Base-by-base conservation (phyloP, 1,140 invertebrate species). In the Trichomalopsis sarcophagae region DNA sequence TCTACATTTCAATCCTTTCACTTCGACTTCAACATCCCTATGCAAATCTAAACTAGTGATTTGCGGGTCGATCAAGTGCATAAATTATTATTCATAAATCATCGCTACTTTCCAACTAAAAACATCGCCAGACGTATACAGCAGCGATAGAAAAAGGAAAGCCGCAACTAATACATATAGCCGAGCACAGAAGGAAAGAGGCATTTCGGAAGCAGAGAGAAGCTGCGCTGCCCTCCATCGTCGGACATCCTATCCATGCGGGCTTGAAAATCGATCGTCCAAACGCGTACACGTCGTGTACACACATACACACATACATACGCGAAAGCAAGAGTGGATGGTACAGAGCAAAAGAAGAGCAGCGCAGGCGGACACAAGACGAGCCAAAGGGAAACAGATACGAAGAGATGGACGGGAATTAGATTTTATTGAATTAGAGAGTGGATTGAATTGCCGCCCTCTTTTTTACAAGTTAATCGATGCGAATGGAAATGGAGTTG, bases 391-490 rank as follows among this genome's bases (percentile, higher is more conserved):
- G 40, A 84, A 78, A 71, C 68, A 50, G 36, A 71, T 10, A 14
- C 85, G 86, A 75, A 74, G 33, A 79, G 47, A 86, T 81, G 84
- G 82, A 86, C 82, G 75, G 55, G 74, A 47, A 82, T 82, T 87
- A 87, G 86, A 87, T 86, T 87, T 85, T 75, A 88, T 87, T 87
- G 77, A 84, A 79, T 86, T 80, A 85, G 74, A 85, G 69, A 87
- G 87, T 82, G 84, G 84, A 86, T 88, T 87, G 84, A 85, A 83
- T 86, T 74, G 87, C 86, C 84, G 21, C 17, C 55, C 21, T n/a
- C 55, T 62, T 76, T 86, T 87, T 86, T 84, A 85, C 87, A 87
- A 85, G 86, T 82, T 87, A 86, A 88, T 89, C 87, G 87, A 68
- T 66, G 30, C 79, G 84, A 82, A 87, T 85, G 84, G 85, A 87